Base-by-base conservation (phyloP, 2,888 invertebrate species). In the Heliothis peltigera region DNA sequence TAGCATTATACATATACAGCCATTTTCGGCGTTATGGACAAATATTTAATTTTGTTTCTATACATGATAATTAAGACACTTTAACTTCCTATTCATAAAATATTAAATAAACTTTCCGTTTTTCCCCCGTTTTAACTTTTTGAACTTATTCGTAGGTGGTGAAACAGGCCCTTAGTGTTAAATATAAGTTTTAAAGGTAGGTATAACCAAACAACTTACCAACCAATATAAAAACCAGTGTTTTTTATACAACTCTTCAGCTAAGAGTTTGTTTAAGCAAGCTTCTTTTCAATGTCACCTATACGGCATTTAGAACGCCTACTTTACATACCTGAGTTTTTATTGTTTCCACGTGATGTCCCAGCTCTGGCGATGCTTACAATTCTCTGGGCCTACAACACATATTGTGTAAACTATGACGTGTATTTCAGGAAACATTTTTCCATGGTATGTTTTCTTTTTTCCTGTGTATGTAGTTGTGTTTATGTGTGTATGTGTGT, bases 301-400 rank as follows among this genome's bases (percentile, higher is more conserved):
- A 42, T 44, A 43, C 51, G 55, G 70, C 77, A 70, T 81, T 79
- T 72, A 74, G 68, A 74, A 65, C 64, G 65, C 70, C 77, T 77
- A 67, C 79, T 69, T 48, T 19, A 43, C 70, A 61, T 68, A 75
- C 80, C 69, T 75, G 69, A 63, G 64, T 81, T n/a, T 80, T 79
- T 80, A 81, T 81, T 81, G 77, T 79, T 56, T 55, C 44, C 47
- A 43, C 79, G 80, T 79, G 79, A 62, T 48, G 67, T 62, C 64
- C 44, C 28, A 59, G 44, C 44, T 46, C 55, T 56, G 22, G 64
- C 68, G 19, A 46, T 65, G 58, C 77, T 80, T 71, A 74, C 79
- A 80, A 80, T 79, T 80, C 80, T 63, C 55, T 51, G 61, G 61
- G 70, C 51, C 79, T 59, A 55, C 65, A 55, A 43, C 46, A 32